Evolutionary conservation across 2,797 vertebrate species (phyloP), one percentile per base, ranked within the genome.

Genomic region (Mallotus villosus): DNA sequence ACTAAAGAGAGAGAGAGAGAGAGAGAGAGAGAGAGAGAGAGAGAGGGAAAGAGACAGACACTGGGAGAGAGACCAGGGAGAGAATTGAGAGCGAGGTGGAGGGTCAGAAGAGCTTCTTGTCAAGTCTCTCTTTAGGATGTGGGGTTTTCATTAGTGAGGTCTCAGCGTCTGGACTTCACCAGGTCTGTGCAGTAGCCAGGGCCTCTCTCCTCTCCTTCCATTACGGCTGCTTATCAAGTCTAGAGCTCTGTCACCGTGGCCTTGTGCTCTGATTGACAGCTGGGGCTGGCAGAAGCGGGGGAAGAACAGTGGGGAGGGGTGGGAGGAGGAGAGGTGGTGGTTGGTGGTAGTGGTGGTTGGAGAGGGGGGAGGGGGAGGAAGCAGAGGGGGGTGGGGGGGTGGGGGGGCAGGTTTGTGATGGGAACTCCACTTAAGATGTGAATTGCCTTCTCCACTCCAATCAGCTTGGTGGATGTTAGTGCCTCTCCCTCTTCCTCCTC

Each of bases 391-490:
- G 24, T 19, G 12, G 61, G 29, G 27, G 27, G 8, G 27, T 93
- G 91, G 27, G 27, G 61, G 61, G 27, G 16, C 27, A 32, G 76
- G 79, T 75, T 66, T 95, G 94, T 94, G 94, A 95, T 95, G 94
- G 94, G 94, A 95, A 95, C 95, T 93, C 93, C 94, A 96, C 95
- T 96, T 95, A 94, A 95, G 94, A 94, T 95, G 93, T 96, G 94
- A 96, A 96, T 96, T 96, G 94, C 94, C 94, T 95, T 95, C 96
- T 97, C 97, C 96, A 99, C 96, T 99, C 96, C 97, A 99, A 99
- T 99, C 97, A 99, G 96, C 95, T 97, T 96, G 94, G 95, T 97
- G 95, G 95, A 98, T 96, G 95, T 96, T 97, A 97, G 98, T 97
- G 95, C 95, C 95, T 95, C 94, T 93, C 93, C 25, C 71, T 67